Evolutionary conservation across 2,888 invertebrate species (phyloP), one percentile per base, ranked within the genome.

Genomic region (Cyclophora punctaria): DNA sequence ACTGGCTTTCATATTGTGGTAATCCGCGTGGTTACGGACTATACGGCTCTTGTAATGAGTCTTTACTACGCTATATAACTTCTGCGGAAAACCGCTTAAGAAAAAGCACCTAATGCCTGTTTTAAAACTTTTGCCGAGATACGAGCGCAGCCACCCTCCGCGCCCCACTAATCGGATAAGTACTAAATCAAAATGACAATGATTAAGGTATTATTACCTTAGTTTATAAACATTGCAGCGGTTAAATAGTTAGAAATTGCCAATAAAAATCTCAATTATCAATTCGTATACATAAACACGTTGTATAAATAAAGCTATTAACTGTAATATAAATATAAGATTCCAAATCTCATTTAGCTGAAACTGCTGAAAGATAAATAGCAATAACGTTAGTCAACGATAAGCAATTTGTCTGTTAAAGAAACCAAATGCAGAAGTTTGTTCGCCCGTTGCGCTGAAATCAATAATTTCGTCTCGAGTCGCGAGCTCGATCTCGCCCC

Each of bases 391-490:
- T 69, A 68, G 66, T 64, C 58, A 58, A 68, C 72, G 70, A 71
- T 68, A 73, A 71, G 71, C 70, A 75, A 75, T 75, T 77, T 73
- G 69, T 72, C 67, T 67, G 68, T 67, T 64, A 66, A 74, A 73
- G 74, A 69, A 75, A 71, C 65, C 68, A 67, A 75, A 77, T 76
- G 79, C 78, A 78, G 78, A 80, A 83, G 77, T 81, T 83, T 70
- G 48, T 66, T 5, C 71, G 71, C 71, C 68, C 68, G 69, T 69
- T 73, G 75, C 75, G 73, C 74, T 73, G 70, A 79, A 83, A 85
- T 86, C 84, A 78, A 85, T 86, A 86, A 80, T 73, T 77, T 74
- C 71, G 78, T 82, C 82, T 81, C 79, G 60, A 63, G 63, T 58
- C 64, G 62, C 63, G 60, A 62, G 62, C 55, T 58, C 60, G 57